Percentiles rank a stretch among this genome's conserved stretches.
Conservation (phyloP, 2,888 invertebrate species). For the Hybos culiciformis region DNA sequence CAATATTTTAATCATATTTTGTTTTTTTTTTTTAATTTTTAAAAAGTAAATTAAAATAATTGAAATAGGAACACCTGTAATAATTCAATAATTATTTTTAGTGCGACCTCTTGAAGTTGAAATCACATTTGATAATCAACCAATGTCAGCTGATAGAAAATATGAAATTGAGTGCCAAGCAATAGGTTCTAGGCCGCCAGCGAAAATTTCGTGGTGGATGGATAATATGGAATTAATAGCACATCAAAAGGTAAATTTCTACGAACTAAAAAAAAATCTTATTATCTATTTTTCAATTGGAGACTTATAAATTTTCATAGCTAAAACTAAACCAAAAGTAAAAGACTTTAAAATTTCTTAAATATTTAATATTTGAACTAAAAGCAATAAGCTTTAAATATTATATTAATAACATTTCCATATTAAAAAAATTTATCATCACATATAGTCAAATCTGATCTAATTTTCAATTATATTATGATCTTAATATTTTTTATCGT, state of each 20-base stretch:
- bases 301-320: neutral
- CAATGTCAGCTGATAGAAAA: conserved; percentile 67
- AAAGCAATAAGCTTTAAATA: no score
- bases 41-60: no score
- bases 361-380: no score
- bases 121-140: conserved; percentile 66
- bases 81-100: conserved; percentile 37
- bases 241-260: conserved; percentile 28
- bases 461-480: no score
- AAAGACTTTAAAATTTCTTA: neutral
- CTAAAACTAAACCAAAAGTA: no score
- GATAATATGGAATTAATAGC: conserved; percentile 51
- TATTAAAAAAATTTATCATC: no score
- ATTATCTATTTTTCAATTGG: no score
- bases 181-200: conserved; percentile 72
- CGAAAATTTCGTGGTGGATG: conserved; percentile 75
- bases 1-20: neutral
- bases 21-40: neutral
- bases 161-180: conserved; percentile 73
- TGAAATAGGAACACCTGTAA: no score
- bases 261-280: neutral
- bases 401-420: no score
- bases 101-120: conserved; percentile 70
- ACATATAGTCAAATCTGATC: no score
- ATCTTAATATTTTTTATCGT: no score